These are phyloP conservation scores for Notamacropus eugenii DNA, from an alignment of 2,797 vertebrate species.

Conservation along the genomic window DNA sequence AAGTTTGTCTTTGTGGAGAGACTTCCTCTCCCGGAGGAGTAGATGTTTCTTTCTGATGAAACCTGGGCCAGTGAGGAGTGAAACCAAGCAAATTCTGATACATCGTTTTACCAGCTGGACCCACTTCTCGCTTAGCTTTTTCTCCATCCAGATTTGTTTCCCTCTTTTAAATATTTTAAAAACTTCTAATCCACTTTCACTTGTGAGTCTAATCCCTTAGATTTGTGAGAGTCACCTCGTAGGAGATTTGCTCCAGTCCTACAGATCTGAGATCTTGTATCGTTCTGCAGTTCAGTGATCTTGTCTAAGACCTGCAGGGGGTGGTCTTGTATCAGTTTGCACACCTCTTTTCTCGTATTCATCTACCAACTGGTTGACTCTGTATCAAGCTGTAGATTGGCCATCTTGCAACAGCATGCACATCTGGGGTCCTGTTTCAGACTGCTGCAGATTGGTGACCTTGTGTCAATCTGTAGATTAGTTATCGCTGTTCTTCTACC, in stretches of 20 bases:
- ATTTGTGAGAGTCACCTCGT: background rate
- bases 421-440: background rate
- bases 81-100: background rate
- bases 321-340: background rate
- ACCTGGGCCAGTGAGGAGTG: background rate
- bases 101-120: background rate
- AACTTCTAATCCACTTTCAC: background rate
- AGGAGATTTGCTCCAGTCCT: too few species aligned
- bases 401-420: background rate
- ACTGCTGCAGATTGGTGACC: background rate
- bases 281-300: background rate
- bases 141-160: background rate
- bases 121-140: accelerated
- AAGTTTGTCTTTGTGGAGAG: background rate
- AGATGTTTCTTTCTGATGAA: conserved; percentile 47
- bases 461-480: background rate
- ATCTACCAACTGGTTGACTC: background rate
- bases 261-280: background rate
- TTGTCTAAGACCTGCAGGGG: background rate
- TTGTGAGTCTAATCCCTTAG: accelerated
- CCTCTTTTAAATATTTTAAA: background rate
- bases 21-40: background rate
- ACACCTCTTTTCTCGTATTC: background rate
- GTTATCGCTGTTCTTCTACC: background rate
- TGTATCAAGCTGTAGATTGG: background rate